A percentile compares a stretch with the other conserved stretches of the same genome.
Conservation (phyloP, 1,140 invertebrate genomes). For the Zelostemma sp. region DNA sequence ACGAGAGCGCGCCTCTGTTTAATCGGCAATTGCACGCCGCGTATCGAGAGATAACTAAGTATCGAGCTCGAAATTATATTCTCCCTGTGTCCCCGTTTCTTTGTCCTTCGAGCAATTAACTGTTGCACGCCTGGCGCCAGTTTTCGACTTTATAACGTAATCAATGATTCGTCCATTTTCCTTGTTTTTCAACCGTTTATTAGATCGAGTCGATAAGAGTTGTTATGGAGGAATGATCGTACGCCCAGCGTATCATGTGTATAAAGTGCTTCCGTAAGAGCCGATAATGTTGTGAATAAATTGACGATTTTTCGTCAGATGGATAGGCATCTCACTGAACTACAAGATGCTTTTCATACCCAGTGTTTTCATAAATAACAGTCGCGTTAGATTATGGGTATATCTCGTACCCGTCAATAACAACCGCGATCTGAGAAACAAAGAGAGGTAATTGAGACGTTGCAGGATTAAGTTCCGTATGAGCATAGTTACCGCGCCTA, state of each 20-base stretch:
- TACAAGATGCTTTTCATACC: slow-evolving; percentile 22
- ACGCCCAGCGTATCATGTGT: too few species aligned
- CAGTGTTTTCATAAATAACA: slow-evolving; percentile 48
- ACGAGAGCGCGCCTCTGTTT: slow-evolving; percentile 40
- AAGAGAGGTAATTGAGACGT: slow-evolving; percentile 49
- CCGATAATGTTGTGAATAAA: slow-evolving; percentile 34
- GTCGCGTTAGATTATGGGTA: slow-evolving; percentile 33
- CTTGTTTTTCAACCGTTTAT: too few species aligned
- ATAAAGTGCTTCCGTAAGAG: slow-evolving; percentile 10
- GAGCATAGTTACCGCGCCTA: slow-evolving; percentile 27
- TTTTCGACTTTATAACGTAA: too few species aligned
- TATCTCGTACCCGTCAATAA: slow-evolving; percentile 34
- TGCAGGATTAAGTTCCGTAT: slow-evolving; percentile 34
- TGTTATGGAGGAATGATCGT: too few species aligned
- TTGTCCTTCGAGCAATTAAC: background rate
- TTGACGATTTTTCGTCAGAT: slow-evolving; percentile 26
- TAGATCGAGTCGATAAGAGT: too few species aligned
- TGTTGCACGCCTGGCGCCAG: too few species aligned
- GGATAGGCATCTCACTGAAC: slow-evolving; percentile 29
- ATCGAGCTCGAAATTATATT: slow-evolving; percentile 26
- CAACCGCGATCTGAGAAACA: slow-evolving; percentile 42
- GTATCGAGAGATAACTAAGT: slow-evolving; percentile 37
- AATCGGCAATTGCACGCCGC: slow-evolving; percentile 43
- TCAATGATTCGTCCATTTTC: too few species aligned
- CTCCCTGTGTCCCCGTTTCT: slow-evolving; percentile 5